Evolutionary conservation across 2,888 invertebrate genomes (phyloP), one percentile per base, ranked within the genome.

Genomic region (Chymomyza caudatula): DNA sequence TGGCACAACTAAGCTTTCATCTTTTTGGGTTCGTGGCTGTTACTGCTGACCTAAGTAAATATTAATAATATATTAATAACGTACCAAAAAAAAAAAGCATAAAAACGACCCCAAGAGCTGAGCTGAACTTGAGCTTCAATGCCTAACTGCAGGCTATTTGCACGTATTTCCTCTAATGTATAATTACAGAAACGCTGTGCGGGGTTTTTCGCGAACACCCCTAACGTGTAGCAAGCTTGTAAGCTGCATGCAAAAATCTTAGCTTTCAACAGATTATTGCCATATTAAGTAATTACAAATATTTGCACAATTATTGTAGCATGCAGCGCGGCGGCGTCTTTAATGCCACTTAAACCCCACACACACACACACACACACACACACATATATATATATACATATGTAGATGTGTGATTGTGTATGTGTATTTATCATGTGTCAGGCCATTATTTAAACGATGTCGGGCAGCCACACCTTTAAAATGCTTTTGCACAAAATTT

Each of bases 11-110:
- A 63, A 76, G 76, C 84, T 82, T 82, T 85, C 86, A 82, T 81
- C 82, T 77, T 65, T 66, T 64, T 23, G 23, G 65, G 62, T 65
- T 37, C 42, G 56, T 44, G 29, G 19, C 15, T 22, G n/a, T 19
- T 1, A 19, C 20, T 60, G 49, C 83, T 86, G 85, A 86, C 85
- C 85, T 83, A 86, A 86, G 85, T 86, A 87, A 87, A 86, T 77
- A 86, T 87, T 86, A 86, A 86, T 86, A 87, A 87, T 84, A 76
- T 85, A 87, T 86, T 86, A 85, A 86, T 87, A 86, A 83, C 53
- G 74, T 69, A 69, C 69, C 61, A 78, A 29, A 29, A 29, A 29
- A 29, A 23, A 42, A 29, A 37, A 25, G 51, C 25, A 37, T 23
- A 49, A 49, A 4, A 29, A 19, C 4, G 37, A n/a, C 8, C n/a